Conservation (phyloP, 2,113 vertebrate species). For the Pteropus alecto region DNA sequence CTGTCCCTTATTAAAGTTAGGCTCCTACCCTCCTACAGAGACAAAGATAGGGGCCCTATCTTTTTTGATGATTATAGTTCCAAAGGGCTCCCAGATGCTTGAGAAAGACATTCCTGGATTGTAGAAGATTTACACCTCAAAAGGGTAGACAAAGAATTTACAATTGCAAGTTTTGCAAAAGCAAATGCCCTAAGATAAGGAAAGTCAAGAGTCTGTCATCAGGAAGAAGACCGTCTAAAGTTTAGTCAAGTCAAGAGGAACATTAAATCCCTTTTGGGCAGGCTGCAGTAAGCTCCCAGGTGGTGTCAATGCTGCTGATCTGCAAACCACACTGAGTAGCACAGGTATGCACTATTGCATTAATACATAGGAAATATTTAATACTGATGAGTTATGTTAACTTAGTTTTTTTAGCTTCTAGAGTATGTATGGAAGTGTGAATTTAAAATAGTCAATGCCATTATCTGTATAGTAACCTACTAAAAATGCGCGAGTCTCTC, state of each 20-base stretch:
- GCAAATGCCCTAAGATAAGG: not conserved
- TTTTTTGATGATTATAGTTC: not conserved
- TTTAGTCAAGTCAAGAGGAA: not conserved
- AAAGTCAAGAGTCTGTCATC: not conserved
- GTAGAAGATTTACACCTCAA: not conserved
- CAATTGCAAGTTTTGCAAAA: not conserved
- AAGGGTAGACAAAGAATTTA: not conserved
- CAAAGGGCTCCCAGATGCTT: not conserved
- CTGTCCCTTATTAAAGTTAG: not conserved
- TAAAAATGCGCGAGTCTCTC: not conserved
- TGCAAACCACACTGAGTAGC: not conserved
- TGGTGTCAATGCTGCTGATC: not conserved
- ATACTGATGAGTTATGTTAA: not conserved
- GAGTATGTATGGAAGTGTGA: not conserved
- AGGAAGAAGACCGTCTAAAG: not conserved
- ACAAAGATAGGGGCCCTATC: not conserved
- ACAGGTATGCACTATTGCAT: not conserved
- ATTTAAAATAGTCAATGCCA: not conserved
- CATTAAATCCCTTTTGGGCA: not conserved
- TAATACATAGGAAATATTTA: not conserved
- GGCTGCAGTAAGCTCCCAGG: not conserved
- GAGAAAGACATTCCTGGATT: not conserved
- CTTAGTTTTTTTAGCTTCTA: not conserved
- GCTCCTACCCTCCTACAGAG: not conserved
- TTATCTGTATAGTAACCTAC: not conserved